Evolutionary conservation across 2,888 invertebrate species (phyloP), one percentile per base, ranked within the genome.

Genomic region (Standfussiana lucernea): DNA sequence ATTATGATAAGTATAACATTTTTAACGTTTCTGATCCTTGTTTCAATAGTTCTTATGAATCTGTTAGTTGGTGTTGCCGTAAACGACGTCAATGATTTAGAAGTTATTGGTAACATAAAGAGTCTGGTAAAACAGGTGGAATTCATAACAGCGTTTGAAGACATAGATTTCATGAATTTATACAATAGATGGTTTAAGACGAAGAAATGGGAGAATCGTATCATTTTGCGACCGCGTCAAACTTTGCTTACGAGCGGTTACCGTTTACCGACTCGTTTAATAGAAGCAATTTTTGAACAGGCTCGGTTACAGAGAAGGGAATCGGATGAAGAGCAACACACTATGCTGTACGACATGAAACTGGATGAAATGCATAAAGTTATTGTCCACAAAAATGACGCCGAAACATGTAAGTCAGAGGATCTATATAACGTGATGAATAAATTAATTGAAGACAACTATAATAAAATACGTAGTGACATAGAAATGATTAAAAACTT

Each of bases 11-110:
- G 97, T 67, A 72, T 97, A 0, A 92, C 97, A 40, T 97, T 97
- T 85, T 89, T 97, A 0, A 84, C 95, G 15, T 97, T 97, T 83
- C 89, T 97, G 0, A 91, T 97, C 47, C 89, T 97, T 69, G 97
- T 97, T 42, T 95, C 97, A 0, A 97, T 97, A 59, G 97, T 97
- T 0, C 91, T 97, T n/a, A 97, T 97, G 97, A 97, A 97, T 86
- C 91, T 97, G 32, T 93, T 97, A 91, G 96, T 97, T 0, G 97
- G 97, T 87, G 95, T 97, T 18, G 97, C 97, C 15, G 97, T 97
- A 0, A 97, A 96, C 83, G 97, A 97, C 82, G 96, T 97, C 1
- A 96, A 95, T 75, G 95, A 95, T 75, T 92, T 97, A 76, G 96
- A 97, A 91, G 92, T 96, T 10, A 92, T 97, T 67, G 97, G 97